Percentiles rank a stretch among this genome's conserved stretches.
Conservation (phyloP, 1,140 invertebrate genomes). For the Hypsibius dujardini region DNA sequence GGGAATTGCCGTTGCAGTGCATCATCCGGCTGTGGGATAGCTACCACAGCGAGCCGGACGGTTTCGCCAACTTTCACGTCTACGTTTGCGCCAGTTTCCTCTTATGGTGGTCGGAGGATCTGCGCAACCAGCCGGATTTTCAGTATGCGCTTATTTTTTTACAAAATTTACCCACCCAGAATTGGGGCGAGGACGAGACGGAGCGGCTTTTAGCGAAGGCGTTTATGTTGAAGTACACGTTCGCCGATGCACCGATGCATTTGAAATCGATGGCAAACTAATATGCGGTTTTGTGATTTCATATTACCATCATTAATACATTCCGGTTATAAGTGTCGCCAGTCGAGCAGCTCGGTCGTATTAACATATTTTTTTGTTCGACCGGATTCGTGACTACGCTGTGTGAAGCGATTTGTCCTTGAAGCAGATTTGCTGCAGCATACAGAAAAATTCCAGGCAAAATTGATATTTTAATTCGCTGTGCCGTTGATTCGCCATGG, state of each 20-base stretch:
- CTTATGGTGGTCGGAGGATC: constrained; percentile 73
- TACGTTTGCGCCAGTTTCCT: constrained; percentile 98
- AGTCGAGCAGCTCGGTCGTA: too few relatives aligned
- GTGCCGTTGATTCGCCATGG: too few relatives aligned
- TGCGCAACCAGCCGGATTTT: constrained; percentile 82
- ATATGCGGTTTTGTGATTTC: too few relatives aligned
- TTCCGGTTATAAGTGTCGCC: too few relatives aligned
- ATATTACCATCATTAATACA: too few relatives aligned
- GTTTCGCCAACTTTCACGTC: constrained; percentile 88
- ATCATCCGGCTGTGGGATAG: constrained; percentile 99
- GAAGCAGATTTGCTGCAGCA: too few relatives aligned
- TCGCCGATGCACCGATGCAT: constrained; percentile 91
- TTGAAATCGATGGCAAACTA: too few relatives aligned
- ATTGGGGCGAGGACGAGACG: constrained; percentile 87
- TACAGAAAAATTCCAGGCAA: too few relatives aligned
- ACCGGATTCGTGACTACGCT: too few relatives aligned
- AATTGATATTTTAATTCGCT: too few relatives aligned
- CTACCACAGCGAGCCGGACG: constrained; percentile 80
- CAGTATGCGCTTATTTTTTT: constrained; percentile 84
- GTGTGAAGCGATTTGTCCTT: too few relatives aligned
- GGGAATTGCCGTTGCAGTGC: constrained; percentile 87
- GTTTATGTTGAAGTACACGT: constrained; percentile 86
- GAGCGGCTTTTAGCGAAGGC: constrained; percentile 87
- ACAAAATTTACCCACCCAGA: constrained; percentile 92
- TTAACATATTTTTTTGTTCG: too few relatives aligned